Evolutionary conservation across 2,888 invertebrate species (phyloP).

Genomic region (Diogma glabrata): DNA sequence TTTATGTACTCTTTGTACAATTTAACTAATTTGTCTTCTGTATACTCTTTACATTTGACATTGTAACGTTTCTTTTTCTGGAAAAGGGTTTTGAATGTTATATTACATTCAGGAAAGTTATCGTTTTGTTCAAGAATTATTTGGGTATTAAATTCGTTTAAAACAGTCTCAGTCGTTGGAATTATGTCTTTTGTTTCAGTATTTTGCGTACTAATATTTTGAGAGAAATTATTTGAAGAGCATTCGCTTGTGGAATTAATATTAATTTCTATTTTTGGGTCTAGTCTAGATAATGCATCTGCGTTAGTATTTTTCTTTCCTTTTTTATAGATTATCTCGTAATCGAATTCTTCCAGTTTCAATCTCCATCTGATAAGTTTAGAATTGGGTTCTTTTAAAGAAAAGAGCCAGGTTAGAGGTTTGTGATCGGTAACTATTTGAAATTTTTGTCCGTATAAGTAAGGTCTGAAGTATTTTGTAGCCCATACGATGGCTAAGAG

Average conservation of each 20-base stretch:
- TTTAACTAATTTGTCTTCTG: not conserved
- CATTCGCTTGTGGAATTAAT: too few relatives aligned
- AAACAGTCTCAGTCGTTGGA: too few relatives aligned
- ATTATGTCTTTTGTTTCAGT: too few relatives aligned
- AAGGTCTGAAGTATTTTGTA: constrained; percentile 27
- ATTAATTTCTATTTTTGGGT: constrained; percentile 11
- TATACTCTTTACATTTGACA: too few relatives aligned
- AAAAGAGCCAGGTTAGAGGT: constrained; percentile 29
- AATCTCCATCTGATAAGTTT: constrained; percentile 29
- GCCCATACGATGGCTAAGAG: constrained; percentile 26
- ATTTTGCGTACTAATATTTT: too few relatives aligned
- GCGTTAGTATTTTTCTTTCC: constrained; percentile 18
- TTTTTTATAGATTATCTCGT: constrained; percentile 21
- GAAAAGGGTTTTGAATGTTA: too few relatives aligned
- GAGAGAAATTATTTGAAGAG: too few relatives aligned
- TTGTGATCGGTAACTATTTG: constrained; percentile 32
- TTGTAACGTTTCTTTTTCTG: too few relatives aligned
- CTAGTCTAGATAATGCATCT: constrained; percentile 18
- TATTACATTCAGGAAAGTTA: too few relatives aligned
- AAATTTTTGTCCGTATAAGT: constrained; percentile 28
- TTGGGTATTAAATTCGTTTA: too few relatives aligned
- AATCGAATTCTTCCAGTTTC: constrained; percentile 25
- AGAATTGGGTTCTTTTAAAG: constrained; percentile 29
- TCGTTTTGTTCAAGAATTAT: too few relatives aligned
- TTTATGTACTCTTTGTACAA: not conserved